Percentiles rank a stretch among this genome's conserved stretches.
Conservation (phyloP, 2,113 vertebrate species). For the Apteryx owenii region DNA sequence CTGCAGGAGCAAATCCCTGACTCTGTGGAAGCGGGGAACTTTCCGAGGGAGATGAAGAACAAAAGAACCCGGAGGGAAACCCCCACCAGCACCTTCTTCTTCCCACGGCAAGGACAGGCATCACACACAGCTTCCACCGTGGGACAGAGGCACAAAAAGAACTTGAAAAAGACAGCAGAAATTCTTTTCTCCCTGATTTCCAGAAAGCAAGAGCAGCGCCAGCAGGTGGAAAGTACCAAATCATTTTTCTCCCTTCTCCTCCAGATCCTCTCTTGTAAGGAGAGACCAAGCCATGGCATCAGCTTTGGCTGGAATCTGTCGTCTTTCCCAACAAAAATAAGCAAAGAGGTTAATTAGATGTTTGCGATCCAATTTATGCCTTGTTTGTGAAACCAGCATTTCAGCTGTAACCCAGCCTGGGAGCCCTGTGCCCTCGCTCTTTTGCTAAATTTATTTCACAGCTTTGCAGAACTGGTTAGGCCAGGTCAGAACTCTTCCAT, state of each 20-base stretch:
- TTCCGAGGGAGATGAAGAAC: background rate
- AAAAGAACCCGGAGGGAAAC: background rate
- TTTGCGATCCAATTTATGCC: constrained; percentile 83
- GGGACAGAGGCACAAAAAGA: background rate
- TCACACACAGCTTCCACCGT: fast-evolving
- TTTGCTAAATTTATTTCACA: constrained; percentile 71
- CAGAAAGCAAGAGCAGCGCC: background rate
- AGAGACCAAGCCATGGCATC: background rate
- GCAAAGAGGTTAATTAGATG: constrained; percentile 85
- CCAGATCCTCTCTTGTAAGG: constrained; percentile 26
- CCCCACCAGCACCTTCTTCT: background rate
- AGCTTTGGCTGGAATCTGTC: constrained; percentile 31
- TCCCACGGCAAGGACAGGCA: fast-evolving
- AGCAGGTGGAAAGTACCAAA: background rate
- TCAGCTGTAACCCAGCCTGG: constrained; percentile 70
- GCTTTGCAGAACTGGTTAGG: constrained; percentile 65
- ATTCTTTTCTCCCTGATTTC: background rate
- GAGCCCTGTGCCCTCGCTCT: constrained; percentile 55
- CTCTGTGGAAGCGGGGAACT: background rate
- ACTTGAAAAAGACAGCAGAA: background rate
- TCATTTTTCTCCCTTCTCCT: background rate
- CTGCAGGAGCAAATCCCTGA: background rate
- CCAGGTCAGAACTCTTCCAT: constrained; percentile 72
- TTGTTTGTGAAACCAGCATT: constrained; percentile 78
- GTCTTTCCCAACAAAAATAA: constrained; percentile 28